These are phyloP conservation scores for Caenorhabditis sinica DNA, from an alignment of 2,888 invertebrate species.

Conservation along the genomic window DNA sequence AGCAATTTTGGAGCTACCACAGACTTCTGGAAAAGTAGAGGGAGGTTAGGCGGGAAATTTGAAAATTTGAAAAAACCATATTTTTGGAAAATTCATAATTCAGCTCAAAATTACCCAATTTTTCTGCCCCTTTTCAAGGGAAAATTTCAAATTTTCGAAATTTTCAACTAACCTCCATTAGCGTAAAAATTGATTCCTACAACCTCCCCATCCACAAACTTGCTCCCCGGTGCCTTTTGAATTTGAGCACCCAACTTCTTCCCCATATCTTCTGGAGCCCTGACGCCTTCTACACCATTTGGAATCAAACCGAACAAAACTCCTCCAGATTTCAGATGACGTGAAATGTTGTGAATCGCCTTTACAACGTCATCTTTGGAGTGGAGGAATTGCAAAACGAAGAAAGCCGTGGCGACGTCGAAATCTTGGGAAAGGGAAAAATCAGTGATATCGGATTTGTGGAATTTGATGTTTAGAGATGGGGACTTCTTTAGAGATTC, in stretches of 20 bases:
- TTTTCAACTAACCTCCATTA: slow-evolving; percentile 28
- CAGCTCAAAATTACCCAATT: not conserved
- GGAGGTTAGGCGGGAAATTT: not conserved
- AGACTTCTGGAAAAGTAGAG: slow-evolving; percentile 42
- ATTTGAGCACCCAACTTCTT: slow-evolving; percentile 56
- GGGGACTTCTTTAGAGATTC: not conserved
- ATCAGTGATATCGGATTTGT: slow-evolving; percentile 31
- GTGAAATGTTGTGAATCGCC: slow-evolving; percentile 49
- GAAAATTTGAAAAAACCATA: not conserved
- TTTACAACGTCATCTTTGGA: slow-evolving; percentile 35
- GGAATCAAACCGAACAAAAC: slow-evolving; percentile 50
- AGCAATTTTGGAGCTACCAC: slow-evolving; percentile 54
- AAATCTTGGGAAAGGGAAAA: slow-evolving; percentile 20
- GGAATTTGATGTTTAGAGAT: not conserved
- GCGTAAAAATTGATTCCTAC: slow-evolving; percentile 58
- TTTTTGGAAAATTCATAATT: not conserved
- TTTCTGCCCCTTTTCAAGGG: too few relatives aligned
- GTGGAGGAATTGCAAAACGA: slow-evolving; percentile 63
- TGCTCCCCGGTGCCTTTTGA: slow-evolving; percentile 12
- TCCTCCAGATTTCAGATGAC: slow-evolving; percentile 39
- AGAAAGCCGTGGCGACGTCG: slow-evolving; percentile 58
- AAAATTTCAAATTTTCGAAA: not conserved
- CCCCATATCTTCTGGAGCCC: slow-evolving; percentile 47
- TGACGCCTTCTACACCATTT: slow-evolving; percentile 60
- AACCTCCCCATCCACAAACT: slow-evolving; percentile 61